These are phyloP conservation scores for Cataglyphis cursor DNA, from an alignment of 2,888 invertebrate genomes.

Conservation along the genomic window DNA sequence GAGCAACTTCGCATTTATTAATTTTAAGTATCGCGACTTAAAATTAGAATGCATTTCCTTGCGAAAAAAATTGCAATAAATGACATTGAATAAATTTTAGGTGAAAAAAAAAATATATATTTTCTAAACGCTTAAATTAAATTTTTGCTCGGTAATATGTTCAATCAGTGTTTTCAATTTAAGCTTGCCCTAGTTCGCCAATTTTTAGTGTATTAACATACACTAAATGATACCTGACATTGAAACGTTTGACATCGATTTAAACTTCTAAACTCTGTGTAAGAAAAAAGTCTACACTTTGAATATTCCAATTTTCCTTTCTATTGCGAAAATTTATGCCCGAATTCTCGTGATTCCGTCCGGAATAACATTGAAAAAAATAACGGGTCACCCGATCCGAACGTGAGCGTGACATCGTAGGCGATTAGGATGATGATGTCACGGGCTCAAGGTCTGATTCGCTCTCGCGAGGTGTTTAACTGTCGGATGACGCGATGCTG, in stretches of 20 bases:
- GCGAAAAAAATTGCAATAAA: neutral
- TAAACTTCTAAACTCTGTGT: neutral
- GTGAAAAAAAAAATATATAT: neutral
- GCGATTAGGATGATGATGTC: slow-evolving; percentile 73
- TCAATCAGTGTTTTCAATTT: neutral
- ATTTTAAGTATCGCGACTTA: slow-evolving; percentile 22
- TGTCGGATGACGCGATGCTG: slow-evolving; percentile 69
- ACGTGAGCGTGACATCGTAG: slow-evolving; percentile 20
- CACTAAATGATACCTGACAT: neutral
- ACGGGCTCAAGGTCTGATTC: slow-evolving; percentile 76
- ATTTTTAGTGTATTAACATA: neutral
- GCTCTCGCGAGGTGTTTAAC: slow-evolving; percentile 72
- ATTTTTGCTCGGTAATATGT: neutral
- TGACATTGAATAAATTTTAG: neutral
- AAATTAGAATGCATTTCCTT: neutral
- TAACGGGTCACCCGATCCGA: neutral
- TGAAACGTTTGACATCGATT: neutral
- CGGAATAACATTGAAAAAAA: slow-evolving; percentile 13
- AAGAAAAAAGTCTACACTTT: neutral
- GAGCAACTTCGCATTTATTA: slow-evolving; percentile 40
- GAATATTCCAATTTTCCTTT: neutral
- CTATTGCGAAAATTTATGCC: neutral
- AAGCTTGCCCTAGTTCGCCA: neutral
- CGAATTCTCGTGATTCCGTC: neutral
- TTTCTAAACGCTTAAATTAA: neutral